Percentiles rank a stretch among this genome's conserved stretches.
phyloP scores from a whole-genome alignment of 1,140 invertebrate species.

The Diorhabda sublineata region DNA sequence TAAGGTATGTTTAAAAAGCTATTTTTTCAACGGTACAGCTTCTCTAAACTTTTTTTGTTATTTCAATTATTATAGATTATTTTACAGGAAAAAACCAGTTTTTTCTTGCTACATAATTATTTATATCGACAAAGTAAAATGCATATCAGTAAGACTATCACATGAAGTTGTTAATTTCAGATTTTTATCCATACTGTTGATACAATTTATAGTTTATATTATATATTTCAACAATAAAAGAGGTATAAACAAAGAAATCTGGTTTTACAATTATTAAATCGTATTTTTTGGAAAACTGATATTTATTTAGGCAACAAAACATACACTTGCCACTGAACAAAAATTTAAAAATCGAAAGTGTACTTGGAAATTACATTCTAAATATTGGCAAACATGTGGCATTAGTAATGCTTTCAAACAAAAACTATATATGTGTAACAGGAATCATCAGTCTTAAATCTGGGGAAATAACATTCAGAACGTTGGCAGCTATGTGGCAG shows the following conservation, averaged over 20 bases:
- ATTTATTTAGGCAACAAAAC: too few species aligned
- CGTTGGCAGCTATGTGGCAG: too few species aligned
- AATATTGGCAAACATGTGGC: too few species aligned
- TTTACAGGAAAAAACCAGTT: not conserved
- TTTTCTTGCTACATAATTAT: not conserved
- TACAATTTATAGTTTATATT: not conserved
- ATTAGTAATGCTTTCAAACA: too few species aligned
- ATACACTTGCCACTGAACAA: too few species aligned
- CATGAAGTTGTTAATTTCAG: not conserved
- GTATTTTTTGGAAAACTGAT: too few species aligned
- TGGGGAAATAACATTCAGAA: too few species aligned
- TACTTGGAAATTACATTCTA: too few species aligned
- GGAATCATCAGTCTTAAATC: too few species aligned
- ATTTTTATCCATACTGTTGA: not conserved
- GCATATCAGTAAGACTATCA: not conserved
- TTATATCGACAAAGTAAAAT: not conserved
- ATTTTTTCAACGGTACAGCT: not conserved
- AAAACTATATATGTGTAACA: too few species aligned
- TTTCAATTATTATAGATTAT: not conserved
- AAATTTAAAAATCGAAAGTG: too few species aligned
- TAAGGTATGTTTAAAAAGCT: constrained; percentile 23
- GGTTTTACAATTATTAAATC: not conserved
- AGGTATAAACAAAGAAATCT: not conserved
- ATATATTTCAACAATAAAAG: not conserved
- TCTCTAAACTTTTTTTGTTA: not conserved